A percentile compares a stretch with the other conserved stretches of the same genome.
Conservation (phyloP, 2,888 invertebrate genomes). For the Tortrix viridana region DNA sequence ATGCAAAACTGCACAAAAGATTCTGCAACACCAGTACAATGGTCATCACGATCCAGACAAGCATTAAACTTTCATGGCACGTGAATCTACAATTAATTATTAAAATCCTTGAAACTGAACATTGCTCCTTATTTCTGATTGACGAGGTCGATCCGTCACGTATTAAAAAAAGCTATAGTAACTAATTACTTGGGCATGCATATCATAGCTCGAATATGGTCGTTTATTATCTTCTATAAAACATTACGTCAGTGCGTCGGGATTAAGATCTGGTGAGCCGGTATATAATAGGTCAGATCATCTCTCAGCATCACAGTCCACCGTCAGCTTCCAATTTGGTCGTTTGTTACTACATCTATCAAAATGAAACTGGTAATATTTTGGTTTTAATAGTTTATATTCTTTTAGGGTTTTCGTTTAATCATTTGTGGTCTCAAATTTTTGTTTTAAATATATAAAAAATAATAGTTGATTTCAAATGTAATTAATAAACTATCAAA, state of each 20-base stretch:
- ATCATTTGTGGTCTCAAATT: no score
- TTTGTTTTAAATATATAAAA: no score
- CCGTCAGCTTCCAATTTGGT: constrained; percentile 56
- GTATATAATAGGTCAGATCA: constrained; percentile 74
- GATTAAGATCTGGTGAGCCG: constrained; percentile 61
- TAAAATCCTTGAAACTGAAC: constrained; percentile 60
- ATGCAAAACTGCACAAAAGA: not conserved
- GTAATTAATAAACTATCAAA: no score
- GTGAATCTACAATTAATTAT: constrained; percentile 52
- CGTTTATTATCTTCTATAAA: constrained; percentile 57
- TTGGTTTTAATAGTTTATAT: constrained; percentile 37
- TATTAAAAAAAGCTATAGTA: constrained; percentile 55
- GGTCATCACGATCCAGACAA: constrained; percentile 3
- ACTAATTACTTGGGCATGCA: constrained; percentile 67
- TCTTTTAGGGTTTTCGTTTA: not conserved
- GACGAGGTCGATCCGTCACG: constrained; percentile 65
- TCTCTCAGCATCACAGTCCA: constrained; percentile 51
- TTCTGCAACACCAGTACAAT: constrained; percentile 4
- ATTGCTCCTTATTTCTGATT: constrained; percentile 57
- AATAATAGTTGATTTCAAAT: no score
- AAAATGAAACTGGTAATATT: constrained; percentile 78
- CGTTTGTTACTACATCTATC: constrained; percentile 39
- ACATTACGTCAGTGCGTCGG: constrained; percentile 66
- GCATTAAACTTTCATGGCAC: constrained; percentile 41
- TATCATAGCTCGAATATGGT: constrained; percentile 57